phyloP scores from a whole-genome alignment of 2,113 vertebrate genomes.

The Hypocryptadius cinnamomeus region DNA sequence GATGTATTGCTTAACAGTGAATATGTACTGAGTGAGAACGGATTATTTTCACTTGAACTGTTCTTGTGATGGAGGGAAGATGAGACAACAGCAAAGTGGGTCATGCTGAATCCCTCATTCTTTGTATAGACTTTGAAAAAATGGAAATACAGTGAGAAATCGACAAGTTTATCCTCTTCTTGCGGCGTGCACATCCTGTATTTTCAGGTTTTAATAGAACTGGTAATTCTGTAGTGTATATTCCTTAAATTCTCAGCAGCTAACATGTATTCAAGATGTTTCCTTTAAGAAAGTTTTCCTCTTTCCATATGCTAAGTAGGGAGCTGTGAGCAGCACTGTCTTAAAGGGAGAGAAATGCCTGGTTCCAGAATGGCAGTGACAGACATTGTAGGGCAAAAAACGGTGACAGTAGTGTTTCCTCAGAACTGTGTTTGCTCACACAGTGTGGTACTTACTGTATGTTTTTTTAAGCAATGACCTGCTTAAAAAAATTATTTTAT shows the following conservation, averaged over 20 bases:
- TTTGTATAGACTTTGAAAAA: neutral
- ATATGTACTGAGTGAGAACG: neutral
- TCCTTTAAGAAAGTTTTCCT: neutral
- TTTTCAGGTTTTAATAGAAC: neutral
- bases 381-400: neutral
- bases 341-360: neutral
- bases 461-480: neutral
- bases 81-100: neutral
- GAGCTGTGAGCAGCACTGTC: neutral
- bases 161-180: neutral
- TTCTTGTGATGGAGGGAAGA: neutral
- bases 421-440: neutral
- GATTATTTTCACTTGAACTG: slow-evolving; percentile 3
- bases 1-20: neutral
- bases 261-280: neutral
- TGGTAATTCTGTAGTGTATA: neutral
- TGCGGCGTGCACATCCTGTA: neutral
- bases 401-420: neutral
- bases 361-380: neutral
- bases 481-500: neutral
- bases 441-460: neutral
- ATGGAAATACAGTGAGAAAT: neutral
- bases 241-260: neutral
- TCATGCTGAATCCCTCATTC: neutral
- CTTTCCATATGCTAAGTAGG: neutral